phyloP scores from a whole-genome alignment of 2,113 vertebrate genomes.

The Nestor notabilis region DNA sequence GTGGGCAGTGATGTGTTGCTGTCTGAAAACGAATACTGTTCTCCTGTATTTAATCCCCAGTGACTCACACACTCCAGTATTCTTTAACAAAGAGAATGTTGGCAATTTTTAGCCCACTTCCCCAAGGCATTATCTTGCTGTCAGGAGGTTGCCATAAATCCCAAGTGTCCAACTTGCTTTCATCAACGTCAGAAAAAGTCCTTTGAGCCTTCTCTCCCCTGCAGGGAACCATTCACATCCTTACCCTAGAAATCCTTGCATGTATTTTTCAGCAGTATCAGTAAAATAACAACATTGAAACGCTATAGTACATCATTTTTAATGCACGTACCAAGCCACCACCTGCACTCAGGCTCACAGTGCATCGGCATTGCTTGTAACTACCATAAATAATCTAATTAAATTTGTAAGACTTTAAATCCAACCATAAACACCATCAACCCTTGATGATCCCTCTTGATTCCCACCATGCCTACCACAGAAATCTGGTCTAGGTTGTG shows the following conservation, averaged over 20 bases:
- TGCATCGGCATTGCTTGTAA: accelerated
- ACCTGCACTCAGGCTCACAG: not conserved
- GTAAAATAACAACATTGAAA: not conserved
- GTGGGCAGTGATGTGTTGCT: not conserved
- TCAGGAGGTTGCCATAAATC: not conserved
- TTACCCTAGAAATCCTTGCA: not conserved
- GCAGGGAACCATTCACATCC: not conserved
- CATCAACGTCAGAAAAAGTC: slow-evolving; percentile 27
- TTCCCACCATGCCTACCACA: not conserved
- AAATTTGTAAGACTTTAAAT: not conserved
- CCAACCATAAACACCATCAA: not conserved
- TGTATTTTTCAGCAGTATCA: not conserved
- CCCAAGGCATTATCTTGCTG: not conserved
- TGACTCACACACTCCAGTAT: slow-evolving; percentile 26
- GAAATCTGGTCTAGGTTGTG: not conserved
- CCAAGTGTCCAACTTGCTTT: not conserved
- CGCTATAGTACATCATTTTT: not conserved
- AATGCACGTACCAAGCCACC: not conserved
- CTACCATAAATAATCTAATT: not conserved
- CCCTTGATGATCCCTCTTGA: not conserved
- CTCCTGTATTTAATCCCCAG: not conserved
- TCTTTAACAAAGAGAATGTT: not conserved
- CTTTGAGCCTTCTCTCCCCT: not conserved
- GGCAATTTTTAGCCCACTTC: slow-evolving; percentile 30
- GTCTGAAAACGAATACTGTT: not conserved